Percentiles rank a stretch among this genome's conserved stretches.
Conservation (phyloP, 1,140 invertebrate species). For the Sitophilus oryzae region DNA sequence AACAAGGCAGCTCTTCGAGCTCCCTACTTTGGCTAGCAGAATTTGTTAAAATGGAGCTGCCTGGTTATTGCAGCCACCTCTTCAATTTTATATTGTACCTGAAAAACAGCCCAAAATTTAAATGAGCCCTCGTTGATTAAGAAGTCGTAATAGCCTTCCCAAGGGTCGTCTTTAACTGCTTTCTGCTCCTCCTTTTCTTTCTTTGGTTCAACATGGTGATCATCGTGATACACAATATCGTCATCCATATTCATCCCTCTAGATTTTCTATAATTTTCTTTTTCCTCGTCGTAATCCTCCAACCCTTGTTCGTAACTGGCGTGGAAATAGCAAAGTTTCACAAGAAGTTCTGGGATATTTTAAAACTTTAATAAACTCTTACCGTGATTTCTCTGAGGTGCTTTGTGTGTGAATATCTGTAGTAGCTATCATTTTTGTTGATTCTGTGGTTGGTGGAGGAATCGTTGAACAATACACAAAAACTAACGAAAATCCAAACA, state of each 20-base stretch:
- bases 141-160: constrained; percentile 75
- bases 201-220: constrained; percentile 34
- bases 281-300: constrained; percentile 37
- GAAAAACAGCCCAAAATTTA: constrained; percentile 81
- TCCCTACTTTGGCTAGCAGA: too few relatives aligned
- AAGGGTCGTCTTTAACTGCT: constrained; percentile 55
- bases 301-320: constrained; percentile 38
- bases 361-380: constrained; percentile 15
- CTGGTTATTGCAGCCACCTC: not conserved
- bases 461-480: constrained; percentile 8
- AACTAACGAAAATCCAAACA: constrained; percentile 16
- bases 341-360: not conserved
- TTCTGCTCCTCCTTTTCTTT: constrained; percentile 42
- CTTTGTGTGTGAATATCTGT: constrained; percentile 12
- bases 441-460: constrained; percentile 10
- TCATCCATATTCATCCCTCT: constrained; percentile 37
- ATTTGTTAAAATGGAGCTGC: too few relatives aligned
- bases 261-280: constrained; percentile 28
- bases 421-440: constrained; percentile 18
- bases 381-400: constrained; percentile 24
- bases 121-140: constrained; percentile 79
- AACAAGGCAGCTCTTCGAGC: too few relatives aligned
- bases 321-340: too few relatives aligned
- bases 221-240: constrained; percentile 30
- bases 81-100: constrained; percentile 48